Evolutionary conservation across 2,113 vertebrate genomes (phyloP).

Genomic region (Beaufortia kweichowensis): DNA sequence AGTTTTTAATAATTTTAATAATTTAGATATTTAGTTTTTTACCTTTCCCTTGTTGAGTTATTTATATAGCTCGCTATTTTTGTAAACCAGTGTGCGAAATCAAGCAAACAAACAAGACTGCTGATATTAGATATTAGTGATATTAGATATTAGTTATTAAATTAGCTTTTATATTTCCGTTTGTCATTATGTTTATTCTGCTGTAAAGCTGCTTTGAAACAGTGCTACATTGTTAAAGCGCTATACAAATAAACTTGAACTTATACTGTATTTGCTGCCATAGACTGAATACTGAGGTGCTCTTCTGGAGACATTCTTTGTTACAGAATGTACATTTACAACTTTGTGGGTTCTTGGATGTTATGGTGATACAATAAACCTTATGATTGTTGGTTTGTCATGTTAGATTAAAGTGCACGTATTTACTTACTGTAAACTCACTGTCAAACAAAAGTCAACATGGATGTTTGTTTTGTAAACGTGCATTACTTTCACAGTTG

Average conservation of each 20-base stretch:
- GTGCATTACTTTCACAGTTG: neutral
- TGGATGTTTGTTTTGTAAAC: constrained; percentile 13
- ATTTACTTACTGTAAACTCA: constrained; percentile 2
- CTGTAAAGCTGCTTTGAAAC: no score
- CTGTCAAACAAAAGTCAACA: constrained; percentile 32
- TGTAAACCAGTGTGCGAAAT: neutral
- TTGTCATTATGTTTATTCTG: no score
- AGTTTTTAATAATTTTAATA: no score
- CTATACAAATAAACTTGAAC: no score
- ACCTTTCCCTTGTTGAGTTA: neutral
- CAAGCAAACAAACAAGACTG: constrained; percentile 16
- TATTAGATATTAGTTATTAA: no score
- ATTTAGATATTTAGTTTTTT: neutral
- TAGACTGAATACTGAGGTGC: constrained; percentile 1
- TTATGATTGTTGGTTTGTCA: constrained; percentile 31
- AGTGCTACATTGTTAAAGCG: no score
- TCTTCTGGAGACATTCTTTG: neutral
- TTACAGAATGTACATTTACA: neutral
- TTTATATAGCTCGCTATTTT: neutral
- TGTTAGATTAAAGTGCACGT: constrained; percentile 7
- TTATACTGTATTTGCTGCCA: neutral
- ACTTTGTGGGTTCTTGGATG: constrained; percentile 8
- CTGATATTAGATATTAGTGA: no score
- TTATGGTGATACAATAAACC: constrained; percentile 28
- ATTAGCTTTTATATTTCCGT: no score